Base-by-base conservation (phyloP, 2,888 invertebrate genomes). In the Endotricha flammealis region DNA sequence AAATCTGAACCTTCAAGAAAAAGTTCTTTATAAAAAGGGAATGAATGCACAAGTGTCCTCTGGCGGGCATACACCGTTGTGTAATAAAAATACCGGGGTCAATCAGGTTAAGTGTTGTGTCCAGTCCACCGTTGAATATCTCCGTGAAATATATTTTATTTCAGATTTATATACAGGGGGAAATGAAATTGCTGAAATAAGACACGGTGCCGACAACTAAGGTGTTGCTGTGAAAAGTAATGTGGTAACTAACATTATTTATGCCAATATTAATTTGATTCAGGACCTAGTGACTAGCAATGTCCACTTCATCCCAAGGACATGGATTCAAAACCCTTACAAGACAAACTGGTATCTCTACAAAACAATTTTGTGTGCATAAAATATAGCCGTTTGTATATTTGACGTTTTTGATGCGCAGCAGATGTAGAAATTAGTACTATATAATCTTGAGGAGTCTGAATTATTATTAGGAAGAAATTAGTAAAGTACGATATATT, bases 31-130 rank as follows among this genome's bases (percentile, higher is more conserved):
- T 44, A 58, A 49, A 42, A 53, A 48, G 39, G 38, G 50, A 60
- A 57, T 51, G 57, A 56, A 57, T 52, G 53, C 54, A 53, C 50
- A 55, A 60, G 61, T 52, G 58, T 53, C 48, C 64, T 59, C 54
- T 35, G 46, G 61, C 63, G 61, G 54, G 57, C 57, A 49, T 39
- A 42, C 57, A 50, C 54, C 57, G 53, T 46, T 54, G 68, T 57
- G 75, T 73, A 77, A 78, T 77, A 78, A 76, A 78, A 78, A 77
- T 77, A 75, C 78, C 76, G 58, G 72, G 78, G 77, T 77, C 78
- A 78, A 77, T 77, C 76, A 75, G 71, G 75, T 72, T 74, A 73
- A 77, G 77, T 76, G 77, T 74, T 66, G 62, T 68, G 73, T 72
- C 74, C 74, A 48, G 42, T 50, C 74, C 74, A 48, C 42, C 51